phyloP scores from a whole-genome alignment of 2,797 vertebrate genomes.

The Eulemur mongoz region DNA sequence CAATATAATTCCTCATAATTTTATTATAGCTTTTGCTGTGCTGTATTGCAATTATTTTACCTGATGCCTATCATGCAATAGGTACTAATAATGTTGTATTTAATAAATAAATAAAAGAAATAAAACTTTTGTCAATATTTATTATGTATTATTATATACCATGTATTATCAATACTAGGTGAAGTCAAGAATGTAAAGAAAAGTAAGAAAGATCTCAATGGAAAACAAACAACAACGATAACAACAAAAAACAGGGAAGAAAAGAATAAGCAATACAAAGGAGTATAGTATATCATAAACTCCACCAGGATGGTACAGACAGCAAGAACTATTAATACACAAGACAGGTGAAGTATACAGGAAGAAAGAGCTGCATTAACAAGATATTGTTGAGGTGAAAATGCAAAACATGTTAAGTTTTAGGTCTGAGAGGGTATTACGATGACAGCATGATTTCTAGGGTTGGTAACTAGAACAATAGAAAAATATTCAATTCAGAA shows the following conservation, averaged over 20 bases:
- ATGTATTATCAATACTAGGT: not conserved
- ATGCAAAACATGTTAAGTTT: constrained; percentile 8
- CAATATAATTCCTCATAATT: not conserved
- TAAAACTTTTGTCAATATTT: not conserved
- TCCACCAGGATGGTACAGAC: not conserved
- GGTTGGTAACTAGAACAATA: constrained; percentile 15
- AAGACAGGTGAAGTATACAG: not conserved
- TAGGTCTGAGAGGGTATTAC: not conserved
- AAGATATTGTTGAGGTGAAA: constrained; percentile 50
- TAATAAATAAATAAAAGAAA: not conserved
- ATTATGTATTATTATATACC: not conserved
- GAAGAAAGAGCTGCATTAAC: constrained; percentile 35
- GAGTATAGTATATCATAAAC: not conserved
- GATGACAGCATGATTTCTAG: constrained; percentile 39
- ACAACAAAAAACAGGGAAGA: not conserved
- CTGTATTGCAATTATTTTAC: not conserved
- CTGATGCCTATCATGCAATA: not conserved
- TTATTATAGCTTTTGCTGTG: not conserved
- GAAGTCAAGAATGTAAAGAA: not conserved
- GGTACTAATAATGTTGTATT: not conserved
- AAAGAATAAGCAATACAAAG: not conserved
- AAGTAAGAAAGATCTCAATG: not conserved
- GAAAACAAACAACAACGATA: not conserved
- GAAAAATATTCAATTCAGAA: constrained; percentile 49
- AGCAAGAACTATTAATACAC: not conserved